These are phyloP conservation scores for Platysternon megacephalum DNA, from an alignment of 2,113 vertebrate genomes.

Conservation along the genomic window DNA sequence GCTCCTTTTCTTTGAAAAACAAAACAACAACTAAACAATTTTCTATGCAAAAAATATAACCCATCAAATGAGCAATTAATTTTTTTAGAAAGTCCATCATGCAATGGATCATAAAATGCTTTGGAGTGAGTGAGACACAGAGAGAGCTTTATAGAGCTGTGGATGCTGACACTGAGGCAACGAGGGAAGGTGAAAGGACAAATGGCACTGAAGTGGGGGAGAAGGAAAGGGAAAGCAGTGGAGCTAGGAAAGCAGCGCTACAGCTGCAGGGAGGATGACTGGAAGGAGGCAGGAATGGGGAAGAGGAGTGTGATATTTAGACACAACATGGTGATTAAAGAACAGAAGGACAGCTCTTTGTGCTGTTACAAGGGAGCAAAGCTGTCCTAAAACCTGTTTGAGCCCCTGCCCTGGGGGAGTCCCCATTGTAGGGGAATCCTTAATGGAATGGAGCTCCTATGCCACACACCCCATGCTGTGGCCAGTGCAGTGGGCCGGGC, in stretches of 20 bases:
- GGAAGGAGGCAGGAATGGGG: accelerated
- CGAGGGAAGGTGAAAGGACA: background rate
- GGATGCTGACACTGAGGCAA: accelerated
- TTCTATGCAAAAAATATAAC: background rate
- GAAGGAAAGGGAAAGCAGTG: background rate
- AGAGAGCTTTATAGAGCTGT: background rate
- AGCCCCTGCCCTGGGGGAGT: background rate
- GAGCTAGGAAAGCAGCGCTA: background rate
- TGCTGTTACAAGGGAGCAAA: background rate
- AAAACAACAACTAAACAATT: background rate
- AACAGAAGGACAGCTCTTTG: background rate
- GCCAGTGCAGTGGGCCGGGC: background rate
- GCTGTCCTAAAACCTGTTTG: background rate
- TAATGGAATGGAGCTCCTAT: background rate
- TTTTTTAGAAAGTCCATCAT: background rate
- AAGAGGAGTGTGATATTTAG: background rate
- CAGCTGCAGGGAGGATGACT: accelerated
- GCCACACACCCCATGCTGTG: background rate
- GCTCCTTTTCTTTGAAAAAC: background rate
- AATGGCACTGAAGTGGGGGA: accelerated
- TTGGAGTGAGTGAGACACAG: background rate
- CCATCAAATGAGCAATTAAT: accelerated
- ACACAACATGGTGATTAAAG: background rate
- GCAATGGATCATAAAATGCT: background rate
- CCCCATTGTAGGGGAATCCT: background rate